Evolutionary conservation across 2,888 invertebrate species (phyloP).

Genomic region (Dugesia japonica): DNA sequence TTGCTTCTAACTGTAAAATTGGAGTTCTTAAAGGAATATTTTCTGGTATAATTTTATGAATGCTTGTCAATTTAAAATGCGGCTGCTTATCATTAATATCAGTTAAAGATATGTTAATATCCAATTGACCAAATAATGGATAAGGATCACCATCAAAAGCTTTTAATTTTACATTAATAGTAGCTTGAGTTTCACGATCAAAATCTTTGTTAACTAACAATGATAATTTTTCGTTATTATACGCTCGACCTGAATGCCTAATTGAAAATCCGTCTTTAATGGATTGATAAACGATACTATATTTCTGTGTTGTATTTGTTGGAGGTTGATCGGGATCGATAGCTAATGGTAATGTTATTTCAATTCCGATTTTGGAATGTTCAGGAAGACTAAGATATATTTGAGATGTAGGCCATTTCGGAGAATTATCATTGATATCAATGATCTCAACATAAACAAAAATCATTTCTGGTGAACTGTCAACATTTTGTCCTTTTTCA

Average conservation of each 20-base stretch:
- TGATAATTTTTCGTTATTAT: not conserved
- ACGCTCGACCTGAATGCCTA: not conserved
- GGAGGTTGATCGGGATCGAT: not conserved
- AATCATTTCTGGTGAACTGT: not conserved
- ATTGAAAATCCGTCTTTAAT: not conserved
- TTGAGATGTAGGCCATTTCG: not conserved
- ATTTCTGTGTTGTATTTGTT: not conserved
- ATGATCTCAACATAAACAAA: not conserved
- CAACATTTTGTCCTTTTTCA: not conserved
- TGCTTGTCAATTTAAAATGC: slow-evolving; percentile 7
- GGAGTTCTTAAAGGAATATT: slow-evolving; percentile 17
- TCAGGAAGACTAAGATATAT: not conserved
- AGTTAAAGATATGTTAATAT: not conserved
- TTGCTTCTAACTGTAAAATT: slow-evolving; percentile 23
- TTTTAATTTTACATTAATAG: not conserved
- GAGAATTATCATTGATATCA: not conserved
- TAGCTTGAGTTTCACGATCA: slow-evolving; percentile 1
- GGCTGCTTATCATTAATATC: slow-evolving; percentile 29
- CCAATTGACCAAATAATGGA: not conserved
- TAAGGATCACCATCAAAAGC: slow-evolving; percentile 17
- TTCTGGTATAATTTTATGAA: not conserved
- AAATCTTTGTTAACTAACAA: slow-evolving; percentile 27
- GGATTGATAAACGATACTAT: not conserved
- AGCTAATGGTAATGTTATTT: not conserved
- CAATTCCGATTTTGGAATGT: not conserved